phyloP scores from a whole-genome alignment of 2,888 invertebrate species.

The Xanthorhoe spadicearia region DNA sequence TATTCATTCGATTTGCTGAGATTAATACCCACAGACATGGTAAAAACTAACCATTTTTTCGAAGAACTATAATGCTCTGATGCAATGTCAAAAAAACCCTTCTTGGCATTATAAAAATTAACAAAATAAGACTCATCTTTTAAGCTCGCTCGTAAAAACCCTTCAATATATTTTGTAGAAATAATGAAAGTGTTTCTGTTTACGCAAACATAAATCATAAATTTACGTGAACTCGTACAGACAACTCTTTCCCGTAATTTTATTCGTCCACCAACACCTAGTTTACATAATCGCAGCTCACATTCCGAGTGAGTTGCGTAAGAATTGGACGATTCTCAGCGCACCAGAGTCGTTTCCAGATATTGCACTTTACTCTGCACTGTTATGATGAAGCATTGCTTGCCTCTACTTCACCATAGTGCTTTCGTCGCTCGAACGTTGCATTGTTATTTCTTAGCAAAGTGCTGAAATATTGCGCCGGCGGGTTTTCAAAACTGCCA shows the following conservation, averaged over 20 bases:
- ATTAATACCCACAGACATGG: constrained; percentile 74
- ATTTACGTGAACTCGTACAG: background rate
- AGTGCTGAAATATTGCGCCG: constrained; percentile 78
- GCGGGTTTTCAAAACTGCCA: constrained; percentile 58
- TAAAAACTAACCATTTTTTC: constrained; percentile 52
- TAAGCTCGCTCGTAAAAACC: too few species aligned
- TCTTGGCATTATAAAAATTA: background rate
- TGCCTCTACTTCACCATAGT: constrained; percentile 68
- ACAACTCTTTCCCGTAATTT: constrained; percentile 1
- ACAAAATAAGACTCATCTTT: too few species aligned
- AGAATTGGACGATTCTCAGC: constrained; percentile 39
- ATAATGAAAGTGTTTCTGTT: background rate
- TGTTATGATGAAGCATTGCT: constrained; percentile 72
- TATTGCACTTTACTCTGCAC: constrained; percentile 48
- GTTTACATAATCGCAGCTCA: constrained; percentile 15
- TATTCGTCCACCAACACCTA: background rate
- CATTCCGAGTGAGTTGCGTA: constrained; percentile 19
- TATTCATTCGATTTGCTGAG: constrained; percentile 77
- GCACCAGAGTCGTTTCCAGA: constrained; percentile 43
- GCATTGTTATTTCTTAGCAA: constrained; percentile 79
- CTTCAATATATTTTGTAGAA: background rate
- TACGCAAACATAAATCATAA: background rate
- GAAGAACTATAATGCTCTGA: constrained; percentile 16
- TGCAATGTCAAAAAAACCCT: constrained; percentile 19
- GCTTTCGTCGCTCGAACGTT: constrained; percentile 66